Conservation (phyloP, 2,113 vertebrate species). For the Hucho hucho region DNA sequence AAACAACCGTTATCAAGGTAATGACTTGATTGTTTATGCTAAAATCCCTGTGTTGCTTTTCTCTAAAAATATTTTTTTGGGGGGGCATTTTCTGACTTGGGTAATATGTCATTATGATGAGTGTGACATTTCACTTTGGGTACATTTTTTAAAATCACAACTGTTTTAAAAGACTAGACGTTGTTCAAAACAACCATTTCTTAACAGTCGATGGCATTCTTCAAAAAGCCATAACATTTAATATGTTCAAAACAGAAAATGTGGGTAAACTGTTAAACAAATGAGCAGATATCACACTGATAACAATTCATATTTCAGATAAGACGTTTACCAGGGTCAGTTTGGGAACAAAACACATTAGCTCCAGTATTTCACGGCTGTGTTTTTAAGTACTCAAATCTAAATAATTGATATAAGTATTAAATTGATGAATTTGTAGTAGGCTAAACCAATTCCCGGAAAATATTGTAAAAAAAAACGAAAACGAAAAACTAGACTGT, state of each 20-base stretch:
- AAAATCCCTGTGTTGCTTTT: not conserved
- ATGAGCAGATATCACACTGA: conserved; percentile 21
- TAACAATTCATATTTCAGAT: conserved; percentile 62
- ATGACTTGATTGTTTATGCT: not conserved
- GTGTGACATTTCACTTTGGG: not conserved
- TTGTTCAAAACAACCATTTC: not conserved
- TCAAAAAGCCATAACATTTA: conserved; percentile 18
- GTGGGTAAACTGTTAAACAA: conserved; percentile 14
- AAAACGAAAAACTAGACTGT: too few species aligned
- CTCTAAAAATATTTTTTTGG: not conserved
- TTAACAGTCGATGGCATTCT: too few species aligned
- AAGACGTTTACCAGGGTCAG: conserved; percentile 53
- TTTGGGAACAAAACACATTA: conserved; percentile 58
- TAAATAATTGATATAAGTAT: conserved; percentile 49
- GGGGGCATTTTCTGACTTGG: not conserved
- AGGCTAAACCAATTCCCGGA: too few species aligned
- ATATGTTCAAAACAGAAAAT: conserved; percentile 18
- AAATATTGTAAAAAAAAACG: too few species aligned
- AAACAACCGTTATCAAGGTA: not conserved
- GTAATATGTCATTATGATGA: not conserved
- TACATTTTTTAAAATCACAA: too few species aligned
- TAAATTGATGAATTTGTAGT: too few species aligned
- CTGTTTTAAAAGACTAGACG: not conserved
- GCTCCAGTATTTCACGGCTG: conserved; percentile 50
- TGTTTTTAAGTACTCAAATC: conserved; percentile 34